phyloP scores from a whole-genome alignment of 2,888 invertebrate species.

The Tuberolachnus salignus region DNA sequence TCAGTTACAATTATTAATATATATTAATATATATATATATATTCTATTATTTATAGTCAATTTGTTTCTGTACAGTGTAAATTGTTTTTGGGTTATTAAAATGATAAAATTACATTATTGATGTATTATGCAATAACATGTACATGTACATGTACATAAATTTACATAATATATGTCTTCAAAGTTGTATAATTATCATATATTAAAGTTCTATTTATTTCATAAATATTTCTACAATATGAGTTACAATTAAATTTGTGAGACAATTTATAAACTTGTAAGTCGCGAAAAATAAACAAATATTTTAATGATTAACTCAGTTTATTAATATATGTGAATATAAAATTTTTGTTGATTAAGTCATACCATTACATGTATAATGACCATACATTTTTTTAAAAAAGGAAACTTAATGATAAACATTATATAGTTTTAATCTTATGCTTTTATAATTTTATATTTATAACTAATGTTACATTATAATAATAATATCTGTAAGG shows the following conservation, averaged over 20 bases:
- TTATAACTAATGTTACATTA: too few species aligned
- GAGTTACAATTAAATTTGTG: not conserved
- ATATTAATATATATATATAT: not conserved
- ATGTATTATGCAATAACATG: not conserved
- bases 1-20: not conserved
- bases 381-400: too few species aligned
- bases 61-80: slow-evolving; percentile 21
- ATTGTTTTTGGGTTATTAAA: not conserved
- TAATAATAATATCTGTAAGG: too few species aligned
- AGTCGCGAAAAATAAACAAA: too few species aligned
- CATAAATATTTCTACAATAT: too few species aligned
- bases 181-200: not conserved
- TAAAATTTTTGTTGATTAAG: too few species aligned
- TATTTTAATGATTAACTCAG: not conserved
- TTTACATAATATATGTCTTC: not conserved
- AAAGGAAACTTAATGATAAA: too few species aligned
- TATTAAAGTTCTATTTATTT: not conserved
- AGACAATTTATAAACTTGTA: too few species aligned
- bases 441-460: too few species aligned
- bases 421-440: too few species aligned
- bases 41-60: not conserved
- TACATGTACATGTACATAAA: not conserved
- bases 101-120: not conserved
- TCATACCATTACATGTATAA: too few species aligned
- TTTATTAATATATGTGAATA: not conserved